Conservation (phyloP, 2,113 vertebrate species). For the Cariama cristata region DNA sequence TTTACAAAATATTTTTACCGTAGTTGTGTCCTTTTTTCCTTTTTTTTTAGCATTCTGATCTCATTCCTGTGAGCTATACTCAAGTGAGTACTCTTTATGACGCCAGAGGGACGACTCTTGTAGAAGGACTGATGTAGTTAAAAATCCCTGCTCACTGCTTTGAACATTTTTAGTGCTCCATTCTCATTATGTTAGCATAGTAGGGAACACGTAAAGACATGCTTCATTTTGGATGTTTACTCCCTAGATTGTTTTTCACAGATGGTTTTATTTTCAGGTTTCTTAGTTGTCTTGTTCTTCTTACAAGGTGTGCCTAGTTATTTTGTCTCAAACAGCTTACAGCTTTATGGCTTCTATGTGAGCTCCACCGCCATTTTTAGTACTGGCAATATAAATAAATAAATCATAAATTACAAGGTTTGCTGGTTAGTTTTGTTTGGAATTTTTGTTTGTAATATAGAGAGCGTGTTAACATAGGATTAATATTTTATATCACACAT, state of each 20-base stretch:
- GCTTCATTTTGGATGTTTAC: constrained; percentile 41
- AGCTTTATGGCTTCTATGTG: background rate
- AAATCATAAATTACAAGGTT: background rate
- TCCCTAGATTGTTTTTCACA: constrained; percentile 25
- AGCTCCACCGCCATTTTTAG: background rate
- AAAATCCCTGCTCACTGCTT: constrained; percentile 50
- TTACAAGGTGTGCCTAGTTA: background rate
- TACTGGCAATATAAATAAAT: background rate
- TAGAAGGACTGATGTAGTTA: constrained; percentile 35
- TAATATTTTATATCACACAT: constrained; percentile 1
- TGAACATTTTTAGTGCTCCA: constrained; percentile 32
- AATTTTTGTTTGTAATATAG: background rate
- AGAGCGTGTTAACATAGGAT: constrained; percentile 10
- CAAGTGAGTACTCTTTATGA: constrained; percentile 12
- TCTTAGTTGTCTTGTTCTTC: background rate
- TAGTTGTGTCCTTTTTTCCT: background rate
- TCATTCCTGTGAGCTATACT: constrained; percentile 14
- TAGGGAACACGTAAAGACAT: background rate
- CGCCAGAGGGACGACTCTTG: background rate
- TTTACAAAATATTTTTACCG: background rate
- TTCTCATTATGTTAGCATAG: constrained; percentile 50
- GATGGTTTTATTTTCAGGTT: constrained; percentile 50
- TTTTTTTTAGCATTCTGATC: background rate
- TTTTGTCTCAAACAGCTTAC: background rate
- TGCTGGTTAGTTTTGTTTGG: background rate